phyloP scores from a whole-genome alignment of 2,113 vertebrate species.

The Tychaedon coryphoeus region DNA sequence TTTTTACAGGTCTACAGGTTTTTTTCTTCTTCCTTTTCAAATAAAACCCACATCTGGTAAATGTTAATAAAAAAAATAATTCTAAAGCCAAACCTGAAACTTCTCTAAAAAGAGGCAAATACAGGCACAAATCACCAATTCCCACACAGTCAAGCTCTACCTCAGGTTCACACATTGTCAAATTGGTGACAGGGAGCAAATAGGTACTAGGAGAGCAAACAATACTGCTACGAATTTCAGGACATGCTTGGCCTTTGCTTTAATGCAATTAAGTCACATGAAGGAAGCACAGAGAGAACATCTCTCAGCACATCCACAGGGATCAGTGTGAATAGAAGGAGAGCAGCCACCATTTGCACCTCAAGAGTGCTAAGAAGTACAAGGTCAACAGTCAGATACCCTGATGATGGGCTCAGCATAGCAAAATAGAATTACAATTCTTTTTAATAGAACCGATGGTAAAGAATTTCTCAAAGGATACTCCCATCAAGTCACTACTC shows the following conservation, averaged over 20 bases:
- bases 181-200: neutral
- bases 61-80: neutral
- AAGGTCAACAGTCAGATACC: neutral
- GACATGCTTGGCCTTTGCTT: neutral
- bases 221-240: neutral
- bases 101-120: neutral
- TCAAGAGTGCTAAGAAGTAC: neutral
- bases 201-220: neutral
- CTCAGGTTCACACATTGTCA: neutral
- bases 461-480: neutral
- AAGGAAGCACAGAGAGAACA: neutral
- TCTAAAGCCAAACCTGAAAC: neutral
- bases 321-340: neutral
- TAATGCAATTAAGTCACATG: neutral
- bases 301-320: neutral
- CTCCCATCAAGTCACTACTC: neutral
- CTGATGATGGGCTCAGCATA: neutral
- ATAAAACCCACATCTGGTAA: neutral
- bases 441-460: neutral
- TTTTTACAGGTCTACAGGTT: neutral
- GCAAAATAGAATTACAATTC: neutral
- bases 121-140: neutral
- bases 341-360: neutral
- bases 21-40: neutral
- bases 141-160: neutral